Evolutionary conservation across 2,888 invertebrate genomes (phyloP).

Genomic region (Drosophila meridionalis): DNA sequence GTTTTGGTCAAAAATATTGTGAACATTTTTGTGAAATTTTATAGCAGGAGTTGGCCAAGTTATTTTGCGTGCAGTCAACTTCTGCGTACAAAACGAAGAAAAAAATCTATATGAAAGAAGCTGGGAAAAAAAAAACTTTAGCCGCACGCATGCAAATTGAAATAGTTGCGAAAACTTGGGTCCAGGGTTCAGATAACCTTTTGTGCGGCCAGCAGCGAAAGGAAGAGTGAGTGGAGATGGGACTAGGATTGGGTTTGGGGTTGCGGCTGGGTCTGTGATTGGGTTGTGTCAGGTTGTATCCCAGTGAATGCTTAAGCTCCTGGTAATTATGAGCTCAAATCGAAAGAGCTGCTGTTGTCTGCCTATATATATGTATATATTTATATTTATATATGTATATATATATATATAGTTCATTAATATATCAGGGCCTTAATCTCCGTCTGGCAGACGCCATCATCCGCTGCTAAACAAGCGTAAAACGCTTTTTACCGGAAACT

Average conservation of each 20-base stretch:
- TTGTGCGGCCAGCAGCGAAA: not conserved
- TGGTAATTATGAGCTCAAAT: conserved; percentile 41
- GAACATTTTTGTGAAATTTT: conserved; percentile 28
- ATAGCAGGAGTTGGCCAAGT: conserved; percentile 19
- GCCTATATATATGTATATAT: not conserved
- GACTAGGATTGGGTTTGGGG: not conserved
- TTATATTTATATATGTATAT: not conserved
- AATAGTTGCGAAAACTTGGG: conserved; percentile 51
- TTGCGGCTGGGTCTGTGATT: not conserved
- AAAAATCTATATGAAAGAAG: conserved; percentile 2
- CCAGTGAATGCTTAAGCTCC: conserved; percentile 20
- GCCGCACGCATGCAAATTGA: conserved; percentile 59
- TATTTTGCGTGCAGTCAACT: conserved; percentile 24
- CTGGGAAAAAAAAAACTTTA: conserved; percentile 27
- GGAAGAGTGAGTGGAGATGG: not conserved
- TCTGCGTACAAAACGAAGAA: conserved; percentile 15
- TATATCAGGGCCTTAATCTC: conserved; percentile 67
- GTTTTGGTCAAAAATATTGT: conserved; percentile 24
- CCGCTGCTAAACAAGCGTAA: conserved; percentile 59
- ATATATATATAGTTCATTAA: conserved; percentile 57
- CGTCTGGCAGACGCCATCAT: conserved; percentile 42
- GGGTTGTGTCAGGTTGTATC: not conserved
- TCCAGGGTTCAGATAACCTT: conserved; percentile 9
- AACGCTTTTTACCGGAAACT: conserved; percentile 75
- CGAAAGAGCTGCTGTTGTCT: conserved; percentile 2